These are phyloP conservation scores for Callopanchax toddi DNA, from an alignment of 2,113 vertebrate species.

Conservation along the genomic window DNA sequence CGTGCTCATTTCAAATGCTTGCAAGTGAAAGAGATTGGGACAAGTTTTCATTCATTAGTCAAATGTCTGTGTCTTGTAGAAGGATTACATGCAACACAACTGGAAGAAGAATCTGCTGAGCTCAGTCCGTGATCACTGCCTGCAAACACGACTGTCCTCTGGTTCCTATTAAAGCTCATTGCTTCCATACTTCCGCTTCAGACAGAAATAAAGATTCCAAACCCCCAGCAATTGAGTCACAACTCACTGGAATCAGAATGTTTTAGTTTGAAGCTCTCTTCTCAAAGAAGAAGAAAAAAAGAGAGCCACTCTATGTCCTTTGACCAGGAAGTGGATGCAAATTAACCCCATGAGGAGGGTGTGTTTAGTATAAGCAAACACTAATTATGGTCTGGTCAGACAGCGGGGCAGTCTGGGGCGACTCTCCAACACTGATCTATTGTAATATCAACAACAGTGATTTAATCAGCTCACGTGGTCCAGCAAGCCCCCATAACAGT, in stretches of 20 bases:
- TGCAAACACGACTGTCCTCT: slow-evolving; percentile 68
- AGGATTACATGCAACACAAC: slow-evolving; percentile 67
- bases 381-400: slow-evolving; percentile 75
- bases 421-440: slow-evolving; percentile 70
- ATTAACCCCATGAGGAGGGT: slow-evolving; percentile 66
- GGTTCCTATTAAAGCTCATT: slow-evolving; percentile 75
- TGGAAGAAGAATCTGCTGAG: slow-evolving; percentile 60
- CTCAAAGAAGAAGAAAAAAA: slow-evolving; percentile 14
- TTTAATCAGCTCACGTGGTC: slow-evolving; percentile 70
- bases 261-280: slow-evolving; percentile 51
- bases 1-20: slow-evolving; percentile 34
- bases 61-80: slow-evolving; percentile 50
- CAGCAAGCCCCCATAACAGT: slow-evolving; percentile 56
- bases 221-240: slow-evolving; percentile 66
- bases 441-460: slow-evolving; percentile 78
- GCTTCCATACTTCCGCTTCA: slow-evolving; percentile 73
- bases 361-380: slow-evolving; percentile 81
- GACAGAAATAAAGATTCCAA: slow-evolving; percentile 70
- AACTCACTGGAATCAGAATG: slow-evolving; percentile 56
- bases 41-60: slow-evolving; percentile 53
- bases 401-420: slow-evolving; percentile 57
- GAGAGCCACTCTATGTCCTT: slow-evolving; percentile 59
- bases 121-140: slow-evolving; percentile 62
- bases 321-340: slow-evolving; percentile 77
- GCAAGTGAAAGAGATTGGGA: slow-evolving; percentile 13